phyloP scores from a whole-genome alignment of 2,113 vertebrate species.

The Toxotes jaculatrix region DNA sequence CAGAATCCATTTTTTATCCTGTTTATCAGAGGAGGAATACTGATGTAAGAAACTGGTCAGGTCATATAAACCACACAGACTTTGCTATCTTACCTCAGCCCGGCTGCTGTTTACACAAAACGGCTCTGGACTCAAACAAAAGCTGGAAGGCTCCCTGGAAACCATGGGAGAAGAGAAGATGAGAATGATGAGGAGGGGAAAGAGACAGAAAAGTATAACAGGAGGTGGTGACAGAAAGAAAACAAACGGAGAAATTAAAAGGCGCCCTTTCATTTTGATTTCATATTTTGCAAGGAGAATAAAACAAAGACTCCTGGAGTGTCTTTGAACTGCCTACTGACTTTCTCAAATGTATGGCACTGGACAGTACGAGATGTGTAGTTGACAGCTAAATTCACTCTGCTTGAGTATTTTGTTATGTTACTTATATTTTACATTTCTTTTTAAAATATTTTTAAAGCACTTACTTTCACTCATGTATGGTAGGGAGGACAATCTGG shows the following conservation, averaged over 20 bases:
- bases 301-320: not conserved
- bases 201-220: conserved; percentile 32
- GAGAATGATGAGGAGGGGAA: conserved; percentile 38
- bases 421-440: not conserved
- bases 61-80: conserved; percentile 41
- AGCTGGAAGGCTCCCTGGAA: conserved; percentile 58
- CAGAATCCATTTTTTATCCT: conserved; percentile 31
- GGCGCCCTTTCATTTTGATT: conserved; percentile 27
- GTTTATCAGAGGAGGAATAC: conserved; percentile 46
- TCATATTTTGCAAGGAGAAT: conserved; percentile 5
- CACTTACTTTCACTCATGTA: conserved; percentile 4
- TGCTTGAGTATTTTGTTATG: not conserved
- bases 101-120: conserved; percentile 68
- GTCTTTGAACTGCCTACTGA: not conserved
- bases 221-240: conserved; percentile 28
- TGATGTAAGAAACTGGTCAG: conserved; percentile 38
- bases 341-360: not conserved
- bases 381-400: not conserved
- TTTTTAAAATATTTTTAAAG: conserved; percentile 1
- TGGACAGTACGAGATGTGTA: not conserved
- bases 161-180: conserved; percentile 40
- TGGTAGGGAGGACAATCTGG: not conserved
- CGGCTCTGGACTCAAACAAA: conserved; percentile 56
- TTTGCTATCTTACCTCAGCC: conserved; percentile 57
- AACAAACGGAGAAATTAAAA: conserved; percentile 33